phyloP scores from a whole-genome alignment of 2,888 invertebrate genomes.

The Agrochola lychnidis region DNA sequence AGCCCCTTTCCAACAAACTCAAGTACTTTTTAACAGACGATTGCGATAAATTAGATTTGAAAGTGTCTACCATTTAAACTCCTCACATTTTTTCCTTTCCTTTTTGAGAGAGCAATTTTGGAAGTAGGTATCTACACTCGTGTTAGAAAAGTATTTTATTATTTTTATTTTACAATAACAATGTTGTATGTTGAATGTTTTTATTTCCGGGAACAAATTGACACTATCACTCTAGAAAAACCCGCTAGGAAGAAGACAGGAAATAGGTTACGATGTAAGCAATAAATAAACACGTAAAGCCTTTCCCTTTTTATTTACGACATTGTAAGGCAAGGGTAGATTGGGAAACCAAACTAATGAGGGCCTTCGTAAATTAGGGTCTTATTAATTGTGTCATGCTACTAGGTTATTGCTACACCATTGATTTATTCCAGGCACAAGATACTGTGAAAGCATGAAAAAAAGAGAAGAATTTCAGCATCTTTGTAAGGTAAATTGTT shows the following conservation, averaged over 20 bases:
- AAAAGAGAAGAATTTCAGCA: background rate
- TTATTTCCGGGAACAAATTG: background rate
- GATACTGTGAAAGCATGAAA: background rate
- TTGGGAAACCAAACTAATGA: conserved; percentile 51
- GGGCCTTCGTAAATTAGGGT: conserved; percentile 46
- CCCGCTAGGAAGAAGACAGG: conserved; percentile 6
- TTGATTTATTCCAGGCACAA: conserved; percentile 14
- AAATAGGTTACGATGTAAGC: conserved; percentile 40
- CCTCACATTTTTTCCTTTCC: background rate
- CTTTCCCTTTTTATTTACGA: conserved; percentile 55
- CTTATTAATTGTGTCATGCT: conserved; percentile 33
- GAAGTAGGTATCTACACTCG: background rate
- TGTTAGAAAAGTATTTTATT: background rate
- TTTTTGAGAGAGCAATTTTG: no score
- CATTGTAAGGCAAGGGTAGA: conserved; percentile 36
- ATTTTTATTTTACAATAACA: background rate
- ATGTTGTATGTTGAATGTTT: no score
- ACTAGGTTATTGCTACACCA: background rate
- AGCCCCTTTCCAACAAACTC: background rate
- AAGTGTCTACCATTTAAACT: background rate
- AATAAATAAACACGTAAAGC: conserved; percentile 48
- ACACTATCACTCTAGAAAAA: conserved; percentile 2
- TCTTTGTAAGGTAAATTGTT: background rate
- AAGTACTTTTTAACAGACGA: background rate
- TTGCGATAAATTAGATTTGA: background rate